Percentiles rank a stretch among this genome's conserved stretches.
Evolutionary conservation across 2,888 invertebrate genomes (phyloP).

Genomic region (Aspidapion aeneum): DNA sequence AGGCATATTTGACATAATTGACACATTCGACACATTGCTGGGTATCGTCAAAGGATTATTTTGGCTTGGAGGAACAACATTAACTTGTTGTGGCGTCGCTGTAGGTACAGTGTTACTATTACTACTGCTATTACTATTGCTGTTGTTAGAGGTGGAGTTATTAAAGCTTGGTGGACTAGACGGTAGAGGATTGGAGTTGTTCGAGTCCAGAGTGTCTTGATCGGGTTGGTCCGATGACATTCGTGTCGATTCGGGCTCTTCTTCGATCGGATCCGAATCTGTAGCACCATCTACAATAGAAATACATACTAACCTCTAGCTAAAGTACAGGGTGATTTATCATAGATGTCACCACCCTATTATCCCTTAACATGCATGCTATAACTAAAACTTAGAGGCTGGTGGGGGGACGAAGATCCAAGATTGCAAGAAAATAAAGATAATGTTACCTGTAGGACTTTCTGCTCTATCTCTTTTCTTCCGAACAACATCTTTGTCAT

Average conservation of each 20-base stretch:
- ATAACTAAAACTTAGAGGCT: no score
- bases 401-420: no score
- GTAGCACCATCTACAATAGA: constrained; percentile 70
- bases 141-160: neutral
- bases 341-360: no score
- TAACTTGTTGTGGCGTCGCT: neutral
- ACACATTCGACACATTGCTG: neutral
- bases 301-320: no score
- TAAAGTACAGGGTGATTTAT: no score
- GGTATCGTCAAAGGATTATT: neutral
- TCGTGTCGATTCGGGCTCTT: constrained; percentile 50
- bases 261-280: constrained; percentile 79
- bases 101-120: neutral
- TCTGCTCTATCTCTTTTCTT: constrained; percentile 51
- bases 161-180: neutral
- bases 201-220: constrained; percentile 13
- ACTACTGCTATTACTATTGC: neutral
- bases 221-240: constrained; percentile 16
- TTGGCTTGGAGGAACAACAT: neutral
- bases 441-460: constrained; percentile 66
- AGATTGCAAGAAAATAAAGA: no score
- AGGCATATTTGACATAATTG: no score
- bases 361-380: no score
- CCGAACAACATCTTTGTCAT: constrained; percentile 49
- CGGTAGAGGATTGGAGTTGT: constrained; percentile 1